Evolutionary conservation across 1,140 invertebrate genomes (phyloP), one percentile per base, ranked within the genome.

Genomic region (Calephelis virginiensis): DNA sequence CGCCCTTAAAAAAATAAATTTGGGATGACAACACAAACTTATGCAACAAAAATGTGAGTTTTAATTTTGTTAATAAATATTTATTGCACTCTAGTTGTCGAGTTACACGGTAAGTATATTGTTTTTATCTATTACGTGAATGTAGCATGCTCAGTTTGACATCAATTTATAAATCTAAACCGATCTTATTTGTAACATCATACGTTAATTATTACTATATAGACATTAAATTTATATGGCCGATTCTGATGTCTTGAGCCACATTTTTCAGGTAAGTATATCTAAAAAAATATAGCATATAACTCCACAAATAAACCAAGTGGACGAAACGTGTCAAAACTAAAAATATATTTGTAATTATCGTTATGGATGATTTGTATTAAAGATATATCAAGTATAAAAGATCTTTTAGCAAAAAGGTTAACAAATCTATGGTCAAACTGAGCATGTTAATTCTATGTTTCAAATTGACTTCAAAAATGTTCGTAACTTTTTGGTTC

Each of bases 41-140:
- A 71, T 72, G 67, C 62, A 69, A 67, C 53, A 47, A 53, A 66
- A 70, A 71, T 69, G 69, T 65, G 69, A 76, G 64, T 67, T 71
- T 68, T 67, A 50, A 64, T 72, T 64, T 72, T 70, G 73, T 82
- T 79, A 86, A 89, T 89, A 90, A 90, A 90, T 90, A 90, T 77
- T 75, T 90, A 87, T 90, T 89, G 87, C 87, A 90, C 87, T 82
- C 66, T 76, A 64, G 49, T 64, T 53, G 53, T 53, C 63, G 49
- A 64, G 50, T 64, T 64, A 56, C 28, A 56, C 40, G 45, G 50
- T n/a, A n/a, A n/a, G n/a, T 59, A 53, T 59, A 37, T 38, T 59
- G 14, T 1, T 59, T 37, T 56, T 56, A 17, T 37, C 10, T 56
- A 56, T 56, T 37, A 37, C 10, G 7, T 11, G 12, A 49, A 49